Evolutionary conservation across 2,888 invertebrate genomes (phyloP).

Genomic region (Cosmia trapezina): DNA sequence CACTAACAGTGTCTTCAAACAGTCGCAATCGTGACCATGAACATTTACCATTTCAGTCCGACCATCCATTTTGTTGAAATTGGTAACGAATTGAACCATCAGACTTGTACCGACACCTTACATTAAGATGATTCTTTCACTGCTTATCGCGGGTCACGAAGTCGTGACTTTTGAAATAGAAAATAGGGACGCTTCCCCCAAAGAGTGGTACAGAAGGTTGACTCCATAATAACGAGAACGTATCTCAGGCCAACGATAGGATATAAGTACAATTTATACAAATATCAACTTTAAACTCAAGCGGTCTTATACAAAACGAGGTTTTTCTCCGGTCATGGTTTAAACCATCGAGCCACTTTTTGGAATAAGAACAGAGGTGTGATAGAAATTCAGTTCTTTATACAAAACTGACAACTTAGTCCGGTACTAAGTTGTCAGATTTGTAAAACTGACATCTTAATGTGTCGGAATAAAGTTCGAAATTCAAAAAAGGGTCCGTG

Average conservation of each 20-base stretch:
- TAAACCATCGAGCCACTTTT: too few species aligned
- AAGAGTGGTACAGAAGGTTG: neutral
- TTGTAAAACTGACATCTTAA: too few species aligned
- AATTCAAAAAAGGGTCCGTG: too few species aligned
- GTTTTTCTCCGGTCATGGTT: too few species aligned
- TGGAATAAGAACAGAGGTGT: too few species aligned
- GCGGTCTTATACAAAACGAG: too few species aligned
- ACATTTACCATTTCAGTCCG: slow-evolving; percentile 24
- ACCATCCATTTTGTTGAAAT: slow-evolving; percentile 39
- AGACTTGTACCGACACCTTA: slow-evolving; percentile 31
- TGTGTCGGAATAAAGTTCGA: too few species aligned
- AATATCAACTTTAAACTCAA: too few species aligned
- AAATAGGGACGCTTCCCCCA: slow-evolving; percentile 54
- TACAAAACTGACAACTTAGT: too few species aligned
- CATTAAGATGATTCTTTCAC: slow-evolving; percentile 53
- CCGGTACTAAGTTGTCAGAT: too few species aligned
- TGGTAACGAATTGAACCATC: slow-evolving; percentile 42
- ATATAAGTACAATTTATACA: too few species aligned
- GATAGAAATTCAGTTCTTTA: too few species aligned
- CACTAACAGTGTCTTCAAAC: slow-evolving; percentile 1
- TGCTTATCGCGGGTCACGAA: slow-evolving; percentile 75
- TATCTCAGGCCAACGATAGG: neutral
- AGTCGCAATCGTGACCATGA: slow-evolving; percentile 31
- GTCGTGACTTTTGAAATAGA: slow-evolving; percentile 77
- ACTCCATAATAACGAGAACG: neutral